Percentiles rank a stretch among this genome's conserved stretches.
phyloP scores from a whole-genome alignment of 2,888 invertebrate species.

The Kryphioiulus occultus region DNA sequence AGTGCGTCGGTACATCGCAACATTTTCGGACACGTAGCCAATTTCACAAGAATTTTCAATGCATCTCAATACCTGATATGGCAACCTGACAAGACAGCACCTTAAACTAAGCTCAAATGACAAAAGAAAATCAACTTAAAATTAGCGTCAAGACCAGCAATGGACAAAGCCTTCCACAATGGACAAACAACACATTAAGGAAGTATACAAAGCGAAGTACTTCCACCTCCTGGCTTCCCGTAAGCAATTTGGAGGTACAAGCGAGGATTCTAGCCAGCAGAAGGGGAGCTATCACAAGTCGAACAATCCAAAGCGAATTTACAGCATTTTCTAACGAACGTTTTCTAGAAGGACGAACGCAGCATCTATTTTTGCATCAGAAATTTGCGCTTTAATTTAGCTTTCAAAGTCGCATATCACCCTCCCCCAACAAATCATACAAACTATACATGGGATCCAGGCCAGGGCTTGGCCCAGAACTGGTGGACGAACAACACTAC shows the following conservation, averaged over 20 bases:
- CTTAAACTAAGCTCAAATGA: background rate
- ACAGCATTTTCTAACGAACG: background rate
- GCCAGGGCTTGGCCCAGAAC: background rate
- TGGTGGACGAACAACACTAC: background rate
- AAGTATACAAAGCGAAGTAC: background rate
- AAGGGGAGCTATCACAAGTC: background rate
- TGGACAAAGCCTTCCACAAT: background rate
- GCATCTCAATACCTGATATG: no score
- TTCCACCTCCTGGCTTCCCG: background rate
- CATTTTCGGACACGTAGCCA: no score
- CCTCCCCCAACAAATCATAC: conserved; percentile 7
- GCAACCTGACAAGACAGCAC: background rate
- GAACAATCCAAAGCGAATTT: conserved; percentile 14
- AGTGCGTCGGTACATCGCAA: no score
- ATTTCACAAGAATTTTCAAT: no score
- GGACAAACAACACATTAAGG: background rate
- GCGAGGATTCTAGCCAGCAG: background rate
- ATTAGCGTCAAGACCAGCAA: background rate
- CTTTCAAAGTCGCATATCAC: background rate
- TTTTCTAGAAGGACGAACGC: background rate
- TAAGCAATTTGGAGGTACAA: background rate
- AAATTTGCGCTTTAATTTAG: background rate
- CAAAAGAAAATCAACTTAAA: background rate
- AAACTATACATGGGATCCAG: background rate
- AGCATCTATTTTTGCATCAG: conserved; percentile 35